Percentiles rank a stretch among this genome's conserved stretches.
Conservation (phyloP, 2,888 invertebrate species). For the Drosophila prostipennis region DNA sequence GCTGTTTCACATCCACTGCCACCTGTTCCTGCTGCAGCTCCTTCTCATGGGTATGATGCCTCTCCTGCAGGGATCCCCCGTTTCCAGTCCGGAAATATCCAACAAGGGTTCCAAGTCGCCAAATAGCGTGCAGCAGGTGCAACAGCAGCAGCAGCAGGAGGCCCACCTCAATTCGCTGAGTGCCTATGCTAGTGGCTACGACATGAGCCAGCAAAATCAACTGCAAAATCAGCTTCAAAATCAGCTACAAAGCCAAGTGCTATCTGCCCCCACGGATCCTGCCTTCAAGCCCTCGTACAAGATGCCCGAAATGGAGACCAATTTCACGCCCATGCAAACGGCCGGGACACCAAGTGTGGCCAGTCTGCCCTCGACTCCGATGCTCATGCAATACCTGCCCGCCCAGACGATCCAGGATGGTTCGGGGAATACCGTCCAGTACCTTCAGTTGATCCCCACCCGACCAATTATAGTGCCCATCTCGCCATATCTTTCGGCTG, state of each 20-base stretch:
- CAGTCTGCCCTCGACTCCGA: constrained; percentile 72
- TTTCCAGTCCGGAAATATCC: constrained; percentile 77
- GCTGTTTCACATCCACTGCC: constrained; percentile 33
- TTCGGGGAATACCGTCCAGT: constrained; percentile 80
- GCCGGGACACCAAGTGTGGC: constrained; percentile 49
- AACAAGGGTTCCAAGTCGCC: constrained; percentile 65
- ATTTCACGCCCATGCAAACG: constrained; percentile 81
- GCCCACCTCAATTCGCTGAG: constrained; percentile 80
- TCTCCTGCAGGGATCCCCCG: constrained; percentile 57
- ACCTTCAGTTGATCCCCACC: constrained; percentile 83
- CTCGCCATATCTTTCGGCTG: constrained; percentile 71
- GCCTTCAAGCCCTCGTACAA: constrained; percentile 79
- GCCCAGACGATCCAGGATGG: constrained; percentile 74
- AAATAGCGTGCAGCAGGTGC: constrained; percentile 45
- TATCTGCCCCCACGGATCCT: neutral
- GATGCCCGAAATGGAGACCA: constrained; percentile 81
- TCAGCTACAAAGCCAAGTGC: constrained; percentile 4
- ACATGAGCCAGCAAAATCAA: constrained; percentile 42
- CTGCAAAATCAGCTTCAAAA: constrained; percentile 1
- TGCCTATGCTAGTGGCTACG: constrained; percentile 81
- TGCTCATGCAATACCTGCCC: constrained; percentile 83
- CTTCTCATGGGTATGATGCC: constrained; percentile 47
- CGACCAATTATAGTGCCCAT: constrained; percentile 83
- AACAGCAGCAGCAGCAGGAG: constrained; percentile 65
- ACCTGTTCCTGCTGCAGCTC: constrained; percentile 48